These are phyloP conservation scores for Serilophus lunatus DNA, from an alignment of 2,113 vertebrate genomes.

Conservation along the genomic window DNA sequence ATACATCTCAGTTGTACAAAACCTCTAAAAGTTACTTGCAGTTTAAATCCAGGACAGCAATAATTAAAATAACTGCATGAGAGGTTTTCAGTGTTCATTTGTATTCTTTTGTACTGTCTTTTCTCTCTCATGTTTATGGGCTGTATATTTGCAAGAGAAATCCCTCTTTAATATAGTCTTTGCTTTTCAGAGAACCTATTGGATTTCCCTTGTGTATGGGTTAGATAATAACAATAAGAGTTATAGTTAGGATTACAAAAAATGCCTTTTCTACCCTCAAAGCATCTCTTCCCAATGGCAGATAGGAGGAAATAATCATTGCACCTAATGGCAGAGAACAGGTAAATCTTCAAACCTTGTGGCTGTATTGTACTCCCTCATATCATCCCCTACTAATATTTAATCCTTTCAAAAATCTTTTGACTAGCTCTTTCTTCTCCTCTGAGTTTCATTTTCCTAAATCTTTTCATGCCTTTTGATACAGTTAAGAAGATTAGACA, in stretches of 20 bases:
- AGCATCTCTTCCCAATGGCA: not conserved
- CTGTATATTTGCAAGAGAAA: conserved; percentile 12
- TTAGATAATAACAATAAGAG: conserved; percentile 14
- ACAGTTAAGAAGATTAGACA: conserved; percentile 34
- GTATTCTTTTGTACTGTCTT: not conserved
- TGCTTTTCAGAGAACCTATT: not conserved
- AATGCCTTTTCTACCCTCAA: not conserved
- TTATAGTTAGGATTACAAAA: conserved; percentile 29
- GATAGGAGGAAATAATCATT: not conserved
- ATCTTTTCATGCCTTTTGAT: conserved; percentile 34
- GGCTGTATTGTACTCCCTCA: not conserved
- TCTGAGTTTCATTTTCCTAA: conserved; percentile 25
- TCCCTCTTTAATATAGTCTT: conserved; percentile 5
- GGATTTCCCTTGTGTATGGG: not conserved
- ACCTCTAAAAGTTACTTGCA: not conserved
- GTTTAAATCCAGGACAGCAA: not conserved
- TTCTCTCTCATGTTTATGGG: not conserved
- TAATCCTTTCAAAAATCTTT: conserved; percentile 45
- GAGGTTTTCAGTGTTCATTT: not conserved
- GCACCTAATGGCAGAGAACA: not conserved
- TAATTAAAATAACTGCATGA: not conserved
- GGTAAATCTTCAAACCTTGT: conserved; percentile 27
- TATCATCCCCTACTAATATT: conserved; percentile 30
- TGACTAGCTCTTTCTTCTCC: not conserved
- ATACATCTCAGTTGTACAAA: not conserved